Evolutionary conservation across 2,113 vertebrate genomes (phyloP).

Genomic region (Ceyx margarethae): DNA sequence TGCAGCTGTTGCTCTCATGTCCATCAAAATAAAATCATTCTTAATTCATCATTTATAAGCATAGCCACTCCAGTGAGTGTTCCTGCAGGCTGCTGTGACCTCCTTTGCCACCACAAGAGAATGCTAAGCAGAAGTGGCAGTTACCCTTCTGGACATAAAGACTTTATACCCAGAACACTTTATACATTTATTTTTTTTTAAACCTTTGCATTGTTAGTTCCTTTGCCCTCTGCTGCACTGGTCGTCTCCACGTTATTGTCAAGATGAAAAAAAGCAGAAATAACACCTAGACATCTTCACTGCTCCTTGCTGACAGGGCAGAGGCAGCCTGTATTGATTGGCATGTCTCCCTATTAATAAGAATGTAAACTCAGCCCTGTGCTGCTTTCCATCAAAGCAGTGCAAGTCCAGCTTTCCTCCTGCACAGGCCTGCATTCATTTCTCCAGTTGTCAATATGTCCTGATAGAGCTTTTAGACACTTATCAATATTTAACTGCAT

Average conservation of each 20-base stretch:
- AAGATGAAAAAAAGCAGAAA: conserved; percentile 34
- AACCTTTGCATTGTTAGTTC: not conserved
- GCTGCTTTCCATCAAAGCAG: conserved; percentile 60
- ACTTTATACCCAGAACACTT: not conserved
- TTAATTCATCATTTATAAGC: conserved; percentile 15
- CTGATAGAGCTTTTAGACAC: conserved; percentile 83
- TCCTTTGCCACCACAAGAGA: not conserved
- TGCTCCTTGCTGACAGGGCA: conserved; percentile 40
- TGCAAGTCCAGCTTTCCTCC: conserved; percentile 12
- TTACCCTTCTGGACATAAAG: not conserved
- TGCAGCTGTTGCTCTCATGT: not conserved
- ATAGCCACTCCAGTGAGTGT: not conserved
- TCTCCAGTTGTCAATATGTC: conserved; percentile 76
- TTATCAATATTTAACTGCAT: conserved; percentile 86
- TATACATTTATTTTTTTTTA: not conserved
- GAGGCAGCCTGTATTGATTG: conserved; percentile 53
- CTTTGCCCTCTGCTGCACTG: not conserved
- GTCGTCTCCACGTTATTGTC: not conserved
- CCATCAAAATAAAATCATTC: not conserved
- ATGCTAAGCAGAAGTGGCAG: not conserved
- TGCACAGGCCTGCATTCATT: conserved; percentile 66
- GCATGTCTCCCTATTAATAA: conserved; percentile 42
- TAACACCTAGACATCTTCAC: not conserved
- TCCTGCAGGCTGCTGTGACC: not conserved
- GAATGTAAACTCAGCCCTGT: conserved; percentile 64